Percentiles rank a stretch among this genome's conserved stretches.
These are phyloP conservation scores for Rhamnusium bicolor DNA, from an alignment of 2,888 invertebrate genomes.

Conservation along the genomic window DNA sequence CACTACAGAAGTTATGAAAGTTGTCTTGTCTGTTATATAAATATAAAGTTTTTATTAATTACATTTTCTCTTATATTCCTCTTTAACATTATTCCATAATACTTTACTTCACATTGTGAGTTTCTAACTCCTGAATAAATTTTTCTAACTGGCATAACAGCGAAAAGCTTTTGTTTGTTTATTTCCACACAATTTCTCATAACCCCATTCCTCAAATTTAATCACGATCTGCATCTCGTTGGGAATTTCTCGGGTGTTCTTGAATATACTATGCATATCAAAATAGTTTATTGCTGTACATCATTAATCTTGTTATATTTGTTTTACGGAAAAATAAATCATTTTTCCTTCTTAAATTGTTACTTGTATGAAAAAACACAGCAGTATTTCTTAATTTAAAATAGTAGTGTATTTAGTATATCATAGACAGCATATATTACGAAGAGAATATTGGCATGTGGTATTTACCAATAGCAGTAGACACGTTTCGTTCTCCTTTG, in stretches of 20 bases:
- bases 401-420: too few species aligned
- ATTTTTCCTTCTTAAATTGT: not conserved
- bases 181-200: not conserved
- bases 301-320: not conserved
- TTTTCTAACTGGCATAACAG: not conserved
- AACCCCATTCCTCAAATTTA: not conserved
- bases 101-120: not conserved
- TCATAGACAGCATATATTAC: too few species aligned
- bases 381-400: too few species aligned
- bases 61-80: too few species aligned
- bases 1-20: too few species aligned
- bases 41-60: too few species aligned
- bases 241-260: not conserved
- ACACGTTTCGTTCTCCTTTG: too few species aligned
- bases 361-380: too few species aligned
- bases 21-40: too few species aligned
- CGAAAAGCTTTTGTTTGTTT: not conserved
- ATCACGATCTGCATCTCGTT: not conserved
- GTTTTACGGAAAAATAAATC: not conserved
- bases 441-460: too few species aligned
- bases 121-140: not conserved
- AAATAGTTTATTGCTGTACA: not conserved
- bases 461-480: too few species aligned
- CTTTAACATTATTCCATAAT: not conserved
- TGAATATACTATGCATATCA: not conserved